Conservation (phyloP, 2,113 vertebrate genomes). For the Rynchops niger region DNA sequence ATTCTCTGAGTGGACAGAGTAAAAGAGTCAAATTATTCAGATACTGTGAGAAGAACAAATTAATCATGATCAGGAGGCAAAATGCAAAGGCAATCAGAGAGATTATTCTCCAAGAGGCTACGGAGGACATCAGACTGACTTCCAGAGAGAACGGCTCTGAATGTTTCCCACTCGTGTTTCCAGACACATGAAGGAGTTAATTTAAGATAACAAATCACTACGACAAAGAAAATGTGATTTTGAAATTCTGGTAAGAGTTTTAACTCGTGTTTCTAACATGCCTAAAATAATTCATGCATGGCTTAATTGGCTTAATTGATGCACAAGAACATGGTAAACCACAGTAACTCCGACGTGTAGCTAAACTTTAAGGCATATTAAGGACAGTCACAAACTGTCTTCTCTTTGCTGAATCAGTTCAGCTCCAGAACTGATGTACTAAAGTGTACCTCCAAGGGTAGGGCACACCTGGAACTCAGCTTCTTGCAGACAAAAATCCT, state of each 20-base stretch:
- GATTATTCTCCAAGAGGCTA: background rate
- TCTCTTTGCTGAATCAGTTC: background rate
- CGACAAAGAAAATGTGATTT: background rate
- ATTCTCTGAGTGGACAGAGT: background rate
- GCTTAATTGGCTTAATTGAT: background rate
- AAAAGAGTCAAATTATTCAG: background rate
- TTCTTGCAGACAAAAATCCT: background rate
- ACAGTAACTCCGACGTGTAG: background rate
- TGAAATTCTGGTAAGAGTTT: background rate
- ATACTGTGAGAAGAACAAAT: background rate
- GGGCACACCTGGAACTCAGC: background rate
- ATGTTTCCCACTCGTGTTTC: background rate
- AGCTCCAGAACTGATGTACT: background rate
- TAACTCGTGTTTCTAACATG: background rate
- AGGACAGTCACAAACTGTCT: background rate
- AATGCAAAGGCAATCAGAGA: background rate
- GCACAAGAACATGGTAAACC: background rate
- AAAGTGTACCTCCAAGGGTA: background rate
- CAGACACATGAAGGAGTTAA: background rate
- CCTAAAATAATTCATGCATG: background rate
- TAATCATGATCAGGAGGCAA: background rate
- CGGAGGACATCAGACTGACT: background rate
- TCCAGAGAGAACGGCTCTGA: background rate
- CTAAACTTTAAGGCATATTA: fast-evolving
- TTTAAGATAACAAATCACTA: background rate